Evolutionary conservation across 37 sponge, comb jelly and placozoan species (phyloP).

Genomic region (Petrosia ficiformis): DNA sequence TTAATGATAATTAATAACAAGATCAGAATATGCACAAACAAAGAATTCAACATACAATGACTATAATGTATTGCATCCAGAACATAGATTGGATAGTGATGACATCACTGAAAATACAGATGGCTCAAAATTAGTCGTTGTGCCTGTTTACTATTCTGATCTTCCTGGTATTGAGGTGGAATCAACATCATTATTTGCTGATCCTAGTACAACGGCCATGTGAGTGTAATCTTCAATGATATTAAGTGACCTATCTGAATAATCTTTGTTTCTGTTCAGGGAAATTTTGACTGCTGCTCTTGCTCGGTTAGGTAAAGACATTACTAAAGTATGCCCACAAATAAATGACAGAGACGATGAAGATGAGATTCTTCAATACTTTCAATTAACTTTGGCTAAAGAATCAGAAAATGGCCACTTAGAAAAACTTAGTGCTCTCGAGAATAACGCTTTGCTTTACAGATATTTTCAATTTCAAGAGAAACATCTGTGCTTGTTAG

Average conservation of each 20-base stretch:
- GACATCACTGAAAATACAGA: too few relatives aligned
- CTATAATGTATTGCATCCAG: too few relatives aligned
- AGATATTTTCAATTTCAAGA: too few relatives aligned
- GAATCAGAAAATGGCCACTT: too few relatives aligned
- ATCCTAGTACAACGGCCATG: constrained; percentile 30
- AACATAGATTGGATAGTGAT: too few relatives aligned
- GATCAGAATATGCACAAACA: too few relatives aligned
- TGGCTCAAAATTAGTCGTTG: too few relatives aligned
- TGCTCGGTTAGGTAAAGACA: constrained; percentile 12
- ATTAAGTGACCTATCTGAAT: background rate
- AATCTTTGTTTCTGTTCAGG: background rate
- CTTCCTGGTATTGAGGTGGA: constrained; percentile 11
- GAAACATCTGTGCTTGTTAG: too few relatives aligned
- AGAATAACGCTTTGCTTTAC: too few relatives aligned
- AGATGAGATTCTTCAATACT: constrained; percentile 24
- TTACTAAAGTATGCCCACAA: constrained; percentile 9
- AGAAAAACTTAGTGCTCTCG: background rate
- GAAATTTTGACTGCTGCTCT: constrained; percentile 32
- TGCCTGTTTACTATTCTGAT: constrained; percentile 27
- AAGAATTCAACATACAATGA: too few relatives aligned
- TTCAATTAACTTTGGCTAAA: constrained; percentile 14
- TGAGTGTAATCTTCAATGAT: background rate
- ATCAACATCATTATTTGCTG: constrained; percentile 39
- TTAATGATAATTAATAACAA: too few relatives aligned
- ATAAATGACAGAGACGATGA: constrained; percentile 35